These are phyloP conservation scores for Xestia ashworthii DNA, from an alignment of 2,888 invertebrate genomes.

Conservation along the genomic window DNA sequence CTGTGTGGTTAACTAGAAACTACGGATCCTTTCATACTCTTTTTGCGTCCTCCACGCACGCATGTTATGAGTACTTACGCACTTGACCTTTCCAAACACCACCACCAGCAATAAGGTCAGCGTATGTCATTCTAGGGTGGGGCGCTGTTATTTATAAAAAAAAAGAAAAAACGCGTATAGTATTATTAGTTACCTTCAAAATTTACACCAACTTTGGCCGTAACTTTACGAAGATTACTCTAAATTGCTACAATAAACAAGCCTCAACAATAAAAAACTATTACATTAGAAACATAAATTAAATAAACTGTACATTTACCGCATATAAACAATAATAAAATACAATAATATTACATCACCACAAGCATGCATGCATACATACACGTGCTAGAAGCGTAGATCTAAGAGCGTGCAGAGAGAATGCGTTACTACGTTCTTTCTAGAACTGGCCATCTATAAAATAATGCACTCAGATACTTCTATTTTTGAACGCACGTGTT, in stretches of 20 bases:
- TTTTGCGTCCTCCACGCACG: background rate
- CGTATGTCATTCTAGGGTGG: background rate
- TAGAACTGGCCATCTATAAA: slow-evolving; percentile 2
- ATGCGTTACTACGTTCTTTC: slow-evolving; percentile 9
- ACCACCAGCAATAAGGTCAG: background rate
- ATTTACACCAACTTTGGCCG: background rate
- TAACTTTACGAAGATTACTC: background rate
- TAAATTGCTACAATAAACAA: slow-evolving; percentile 16
- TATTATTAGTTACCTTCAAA: background rate
- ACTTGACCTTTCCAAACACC: background rate
- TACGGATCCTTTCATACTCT: background rate
- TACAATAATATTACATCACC: slow-evolving; percentile 22
- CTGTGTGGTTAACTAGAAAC: too few relatives aligned
- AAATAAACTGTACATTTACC: slow-evolving; percentile 22
- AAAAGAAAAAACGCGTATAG: background rate
- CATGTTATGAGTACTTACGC: background rate
- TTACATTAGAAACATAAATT: slow-evolving; percentile 28
- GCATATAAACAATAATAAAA: slow-evolving; percentile 1
- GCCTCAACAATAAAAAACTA: slow-evolving; percentile 22
- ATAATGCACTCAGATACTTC: background rate
- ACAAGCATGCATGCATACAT: slow-evolving; percentile 22
- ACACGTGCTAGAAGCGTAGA: slow-evolving; percentile 40
- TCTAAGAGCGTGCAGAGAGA: slow-evolving; percentile 11
- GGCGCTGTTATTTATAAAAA: background rate
- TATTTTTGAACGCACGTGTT: background rate